Base-by-base conservation (phyloP, 2,797 vertebrate genomes). In the Passerculus sandwichensis region DNA sequence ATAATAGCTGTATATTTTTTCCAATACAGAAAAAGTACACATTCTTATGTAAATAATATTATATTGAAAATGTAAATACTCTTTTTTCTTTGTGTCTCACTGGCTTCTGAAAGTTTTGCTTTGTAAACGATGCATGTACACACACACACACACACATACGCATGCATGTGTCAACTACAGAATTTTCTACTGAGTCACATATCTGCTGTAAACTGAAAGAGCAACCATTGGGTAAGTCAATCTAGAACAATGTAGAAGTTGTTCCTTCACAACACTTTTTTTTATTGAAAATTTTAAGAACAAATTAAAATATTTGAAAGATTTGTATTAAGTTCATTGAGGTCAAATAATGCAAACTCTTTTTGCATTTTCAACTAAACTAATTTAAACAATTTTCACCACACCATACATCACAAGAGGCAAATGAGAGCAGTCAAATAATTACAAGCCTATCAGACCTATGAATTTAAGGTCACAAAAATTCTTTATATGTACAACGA, bases 81-180 rank as follows among this genome's bases (percentile, higher is more conserved):
- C 6, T 3, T 60, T 83, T 69, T 67, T 4, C 25, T 74, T 45
- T 38, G 11, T 48, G 38, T 23, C 8, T 4, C 20, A 32, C 21
- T 75, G 32, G 16, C 27, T 59, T 75, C 62, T 75, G 45, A 44
- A 67, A 13, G 11, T 59, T 78, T 26, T 61, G 6, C 8, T 88
- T 75, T 85, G 13, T 17, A 66, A 30, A 13, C 17, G 1, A 3
- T 21, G 15, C 5, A 59, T 7, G 5, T 34, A 40, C 7, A 15
- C 53, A 56, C 30, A 32, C 13, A 42, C 17, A 50, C 26, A 47
- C 54, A 56, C 30, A 32, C 12, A 42, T 15, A 18, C 20, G 18
- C 7, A 18, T 0, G 1, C 0, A 1, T 11, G 9, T 3, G 9
- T 26, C 1, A 4, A 6, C 19, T 72, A 61, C 21, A 53, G n/a